A percentile compares a stretch with the other conserved stretches of the same genome.
phyloP scores from a whole-genome alignment of 2,113 vertebrate genomes.

The Phoenicopterus ruber region DNA sequence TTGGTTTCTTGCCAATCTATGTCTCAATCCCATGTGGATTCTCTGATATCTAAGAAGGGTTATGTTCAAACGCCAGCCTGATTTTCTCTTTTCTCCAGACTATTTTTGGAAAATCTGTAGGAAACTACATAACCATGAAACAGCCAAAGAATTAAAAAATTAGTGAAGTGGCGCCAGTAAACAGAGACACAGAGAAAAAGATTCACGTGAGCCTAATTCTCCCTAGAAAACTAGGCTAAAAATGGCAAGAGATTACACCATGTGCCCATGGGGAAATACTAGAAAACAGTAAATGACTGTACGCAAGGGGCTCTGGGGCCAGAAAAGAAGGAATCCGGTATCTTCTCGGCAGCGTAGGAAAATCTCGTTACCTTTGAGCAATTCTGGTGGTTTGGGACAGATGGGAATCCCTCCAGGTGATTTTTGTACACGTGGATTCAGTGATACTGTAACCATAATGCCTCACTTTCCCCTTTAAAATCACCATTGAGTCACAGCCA shows the following conservation, averaged over 20 bases:
- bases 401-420: not conserved
- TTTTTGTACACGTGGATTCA: not conserved
- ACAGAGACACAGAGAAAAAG: not conserved
- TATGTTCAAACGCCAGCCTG: not conserved
- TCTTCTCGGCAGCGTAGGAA: too few relatives aligned
- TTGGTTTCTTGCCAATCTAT: not conserved
- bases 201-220: not conserved
- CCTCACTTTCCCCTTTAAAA: constrained; percentile 26
- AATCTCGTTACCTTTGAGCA: too few relatives aligned
- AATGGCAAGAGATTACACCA: not conserved
- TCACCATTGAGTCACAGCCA: not conserved
- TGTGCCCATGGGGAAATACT: not conserved
- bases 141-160: not conserved
- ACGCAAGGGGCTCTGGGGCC: not conserved
- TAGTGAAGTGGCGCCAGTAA: not conserved
- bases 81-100: not conserved
- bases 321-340: not conserved
- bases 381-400: too few relatives aligned
- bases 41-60: not conserved
- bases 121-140: not conserved
- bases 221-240: not conserved
- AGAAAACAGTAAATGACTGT: not conserved
- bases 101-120: not conserved
- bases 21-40: not conserved
- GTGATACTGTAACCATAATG: not conserved